Evolutionary conservation across 1,140 invertebrate genomes (phyloP).

Genomic region (Drosophila tsacasi): DNA sequence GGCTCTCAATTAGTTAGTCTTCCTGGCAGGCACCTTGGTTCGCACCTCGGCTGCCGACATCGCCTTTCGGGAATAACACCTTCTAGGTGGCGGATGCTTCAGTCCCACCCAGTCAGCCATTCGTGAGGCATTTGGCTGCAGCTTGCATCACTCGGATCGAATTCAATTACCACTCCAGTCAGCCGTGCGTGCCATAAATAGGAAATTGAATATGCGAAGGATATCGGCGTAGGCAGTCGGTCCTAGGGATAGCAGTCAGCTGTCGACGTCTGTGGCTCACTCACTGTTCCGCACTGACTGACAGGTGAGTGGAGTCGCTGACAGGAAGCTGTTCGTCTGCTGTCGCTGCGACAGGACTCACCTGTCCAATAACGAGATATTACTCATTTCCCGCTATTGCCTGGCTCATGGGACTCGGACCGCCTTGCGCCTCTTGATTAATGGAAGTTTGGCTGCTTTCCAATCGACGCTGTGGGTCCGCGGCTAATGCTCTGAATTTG

Average conservation of each 20-base stretch:
- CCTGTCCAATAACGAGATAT: slow-evolving; percentile 30
- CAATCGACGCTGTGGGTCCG: slow-evolving; percentile 12
- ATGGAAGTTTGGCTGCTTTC: slow-evolving; percentile 18
- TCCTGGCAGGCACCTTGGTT: neutral
- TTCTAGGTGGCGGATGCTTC: slow-evolving; percentile 6
- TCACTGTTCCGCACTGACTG: slow-evolving; percentile 9
- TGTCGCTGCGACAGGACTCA: slow-evolving; percentile 18
- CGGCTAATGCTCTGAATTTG: slow-evolving; percentile 20
- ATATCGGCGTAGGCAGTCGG: slow-evolving; percentile 23
- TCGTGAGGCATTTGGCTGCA: slow-evolving; percentile 10
- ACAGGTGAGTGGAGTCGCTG: slow-evolving; percentile 1
- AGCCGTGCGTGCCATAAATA: slow-evolving; percentile 55
- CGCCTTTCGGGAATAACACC: neutral
- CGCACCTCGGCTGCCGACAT: neutral
- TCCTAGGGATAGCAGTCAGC: slow-evolving; percentile 53
- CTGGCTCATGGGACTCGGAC: neutral
- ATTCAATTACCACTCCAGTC: slow-evolving; percentile 48
- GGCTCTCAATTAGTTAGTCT: slow-evolving; percentile 26
- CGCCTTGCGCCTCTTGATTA: slow-evolving; percentile 16
- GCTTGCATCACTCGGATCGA: slow-evolving; percentile 5
- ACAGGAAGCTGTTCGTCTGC: slow-evolving; percentile 8
- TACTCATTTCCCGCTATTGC: slow-evolving; percentile 22
- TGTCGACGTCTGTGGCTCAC: slow-evolving; percentile 11
- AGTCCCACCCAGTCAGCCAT: neutral
- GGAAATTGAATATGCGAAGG: slow-evolving; percentile 70